Evolutionary conservation across 2,797 vertebrate genomes (phyloP), one percentile per base, ranked within the genome.

Genomic region (Alcedo atthis): DNA sequence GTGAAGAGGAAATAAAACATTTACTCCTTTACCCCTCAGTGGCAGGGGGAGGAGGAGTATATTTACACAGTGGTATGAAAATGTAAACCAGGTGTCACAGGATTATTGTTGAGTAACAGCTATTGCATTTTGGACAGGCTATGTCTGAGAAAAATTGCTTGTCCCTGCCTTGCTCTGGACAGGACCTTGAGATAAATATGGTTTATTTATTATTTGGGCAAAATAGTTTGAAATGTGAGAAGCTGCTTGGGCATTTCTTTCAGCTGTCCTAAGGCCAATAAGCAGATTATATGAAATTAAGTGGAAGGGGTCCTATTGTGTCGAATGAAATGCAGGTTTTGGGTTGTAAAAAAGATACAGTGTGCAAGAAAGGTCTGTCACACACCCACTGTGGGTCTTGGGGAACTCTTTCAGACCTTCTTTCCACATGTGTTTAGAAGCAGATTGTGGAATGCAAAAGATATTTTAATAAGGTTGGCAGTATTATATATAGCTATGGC

Each of bases 71-170:
- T 21, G 26, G 20, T 70, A 71, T 66, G 48, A 91, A 89, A 89
- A 81, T 75, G 40, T 73, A 85, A 92, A 92, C 69, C 51, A 48
- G 12, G 15, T 85, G 66, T 81, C 82, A 73, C 20, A 81, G 35
- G 46, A 82, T 8, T 25, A 5, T 49, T 16, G 14, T 25, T 63
- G 35, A 78, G 8, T 79, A 67, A 75, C 21, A 81, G 18, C 11
- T 15, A 74, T 64, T 85, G 49, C 7, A 40, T 57, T 81, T 85
- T 87, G 46, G 63, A 85, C 9, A 7, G 16, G 2, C 8, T 75
- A 10, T 55, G 12, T 33, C 25, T 3, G 1, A 67, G 42, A 26
- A 54, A 89, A 74, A 55, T 40, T 0, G 18, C 53, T 57, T 0
- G 0, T 54, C 3, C 2, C 10, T 43, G 73, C 53, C 16, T 28